Evolutionary conservation across 2,797 vertebrate genomes (phyloP).

Genomic region (Hephaestus fuliginosus): DNA sequence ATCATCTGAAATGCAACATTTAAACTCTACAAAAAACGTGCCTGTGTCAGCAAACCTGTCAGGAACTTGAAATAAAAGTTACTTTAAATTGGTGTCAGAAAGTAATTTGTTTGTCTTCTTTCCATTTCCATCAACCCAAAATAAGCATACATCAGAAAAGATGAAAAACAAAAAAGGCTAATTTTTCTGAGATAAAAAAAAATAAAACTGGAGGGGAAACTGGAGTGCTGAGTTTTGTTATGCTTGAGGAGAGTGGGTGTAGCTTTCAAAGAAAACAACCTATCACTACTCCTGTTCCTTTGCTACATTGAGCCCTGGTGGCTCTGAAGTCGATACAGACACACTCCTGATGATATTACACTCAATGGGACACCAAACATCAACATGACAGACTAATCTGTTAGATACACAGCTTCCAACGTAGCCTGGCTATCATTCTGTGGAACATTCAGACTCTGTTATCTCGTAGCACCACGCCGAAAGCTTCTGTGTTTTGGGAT

Average conservation of each 20-base stretch:
- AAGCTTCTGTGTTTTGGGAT: constrained; percentile 62
- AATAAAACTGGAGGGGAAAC: not conserved
- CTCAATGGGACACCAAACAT: constrained; percentile 42
- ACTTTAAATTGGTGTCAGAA: not conserved
- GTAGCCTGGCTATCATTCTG: constrained; percentile 22
- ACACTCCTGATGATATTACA: constrained; percentile 34
- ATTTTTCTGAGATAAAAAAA: constrained; percentile 6
- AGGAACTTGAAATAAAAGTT: not conserved
- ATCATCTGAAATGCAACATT: not conserved
- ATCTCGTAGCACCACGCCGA: constrained; percentile 54
- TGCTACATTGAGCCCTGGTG: not conserved
- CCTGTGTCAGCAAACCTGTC: not conserved
- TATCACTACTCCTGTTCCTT: constrained; percentile 14
- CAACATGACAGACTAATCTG: constrained; percentile 53
- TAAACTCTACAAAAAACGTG: not conserved
- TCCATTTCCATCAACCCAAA: not conserved
- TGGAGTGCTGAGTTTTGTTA: not conserved
- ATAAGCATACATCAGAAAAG: not conserved
- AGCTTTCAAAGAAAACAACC: constrained; percentile 17
- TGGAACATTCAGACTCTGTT: constrained; percentile 47
- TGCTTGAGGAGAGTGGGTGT: not conserved
- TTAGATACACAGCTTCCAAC: constrained; percentile 27
- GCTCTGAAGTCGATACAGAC: constrained; percentile 20
- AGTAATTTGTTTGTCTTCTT: not conserved
- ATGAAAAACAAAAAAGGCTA: not conserved